Base-by-base conservation (phyloP, 2,888 invertebrate genomes). In the Agonopterix alstromeriana region DNA sequence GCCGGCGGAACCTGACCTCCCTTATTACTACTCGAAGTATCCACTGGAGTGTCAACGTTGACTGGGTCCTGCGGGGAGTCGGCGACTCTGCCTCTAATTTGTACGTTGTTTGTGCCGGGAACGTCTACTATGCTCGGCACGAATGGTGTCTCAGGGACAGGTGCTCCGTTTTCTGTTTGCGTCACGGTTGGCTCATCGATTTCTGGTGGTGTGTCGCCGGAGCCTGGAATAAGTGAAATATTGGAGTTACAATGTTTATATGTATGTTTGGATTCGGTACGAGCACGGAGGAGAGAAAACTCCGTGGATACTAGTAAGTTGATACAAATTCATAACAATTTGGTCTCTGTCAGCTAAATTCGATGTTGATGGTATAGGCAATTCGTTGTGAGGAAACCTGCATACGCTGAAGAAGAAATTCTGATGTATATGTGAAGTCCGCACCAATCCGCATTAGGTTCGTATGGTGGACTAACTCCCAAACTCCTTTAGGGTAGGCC, bases 81-180 rank as follows among this genome's bases (percentile, higher is more conserved):
- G 17, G 36, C 65, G 42, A 51, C 14, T 2, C 66, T 58, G 10
- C 65, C 55, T 14, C 69, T 60, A n/a, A 70, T 53, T 53, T 68
- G 58, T 11, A 77, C 77, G 70, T 77, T 77, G 61, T 73, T 72
- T 46, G 70, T 70, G 47, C 35, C 53, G 10, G 78, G 77, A 1
- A 69, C 52, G 60, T 70, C 67, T 17, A 78, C 61, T 38, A 81
- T 63, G 61, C 57, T 60, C 7, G 84, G 83, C 42, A 65, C 65
- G 65, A 67, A 67, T 10, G 80, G 77, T 3, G 60, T 46, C 35
- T 73, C 76, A 0, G 77, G 67, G 5, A 56, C 54, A 0, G 60
- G 41, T 8, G 56, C 53, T 14, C 41, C 55, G 49, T 45, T 62
- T 61, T 35, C 66, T 64, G 10, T 10, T 17, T 35, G 46, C 1